Base-by-base conservation (phyloP, 92 coral and sea anemone genomes). In the Desmophyllum pertusum region DNA sequence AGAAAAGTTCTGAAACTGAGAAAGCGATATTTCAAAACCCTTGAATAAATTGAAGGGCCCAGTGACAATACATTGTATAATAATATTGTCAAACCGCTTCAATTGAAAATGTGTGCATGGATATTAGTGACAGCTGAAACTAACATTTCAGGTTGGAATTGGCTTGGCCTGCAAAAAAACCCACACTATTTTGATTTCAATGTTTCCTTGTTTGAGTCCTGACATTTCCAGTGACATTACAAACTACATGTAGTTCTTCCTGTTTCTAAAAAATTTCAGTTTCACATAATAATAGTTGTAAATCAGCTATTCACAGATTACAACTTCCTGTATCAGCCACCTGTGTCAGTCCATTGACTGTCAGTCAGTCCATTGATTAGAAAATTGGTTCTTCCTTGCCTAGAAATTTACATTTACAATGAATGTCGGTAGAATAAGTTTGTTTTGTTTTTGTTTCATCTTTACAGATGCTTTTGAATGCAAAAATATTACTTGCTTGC, bases 401-500 rank as follows among this genome's bases (percentile, higher is more conserved):
- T 3, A 3, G 48, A n/a, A 7, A 10, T 11, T 17, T 57, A 27
- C 41, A 10, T 11, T 17, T 57, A 27, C 41, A 38, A 70, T 57
- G 55, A 39, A 43, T 41, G 1, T 1, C 39, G 19, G 2, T 70
- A 37, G 43, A 38, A 23, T 80, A 57, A 86, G 61, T 29, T 57
- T 74, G 43, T 0, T 77, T 81, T 63, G 19, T 37, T 59, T 27
- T 41, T 86, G 37, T 71, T 62, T 38, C 27, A 14, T 68, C 68
- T 37, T 52, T 65, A 37, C 61, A 93, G 97, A 52, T 89, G 93
- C 94, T 38, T 91, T 78, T 62, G 19, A 87, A 2, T 94, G 98
- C 31, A 71, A 27, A 11, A 18, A 70, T 25, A 79, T 78, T 25
- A 45, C 50, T 41, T 94, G 98, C 70, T 18, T 36, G 38, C 87